A percentile compares a stretch with the other conserved stretches of the same genome.
These are phyloP conservation scores for Sarcophaga variegata DNA, from an alignment of 2,888 invertebrate genomes.

Conservation along the genomic window DNA sequence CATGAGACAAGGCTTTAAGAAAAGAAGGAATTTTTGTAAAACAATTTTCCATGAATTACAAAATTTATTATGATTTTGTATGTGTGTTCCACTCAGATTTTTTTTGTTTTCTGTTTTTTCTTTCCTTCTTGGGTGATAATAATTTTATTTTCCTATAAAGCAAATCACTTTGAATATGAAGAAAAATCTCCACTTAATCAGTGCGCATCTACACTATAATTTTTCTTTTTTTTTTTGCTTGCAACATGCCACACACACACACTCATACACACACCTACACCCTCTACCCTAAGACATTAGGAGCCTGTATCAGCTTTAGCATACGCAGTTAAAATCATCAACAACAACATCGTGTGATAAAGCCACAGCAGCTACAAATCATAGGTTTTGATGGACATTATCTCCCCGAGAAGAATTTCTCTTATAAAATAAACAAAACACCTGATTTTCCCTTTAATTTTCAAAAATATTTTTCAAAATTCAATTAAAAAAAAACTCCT, in stretches of 20 bases:
- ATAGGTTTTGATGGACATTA: background rate
- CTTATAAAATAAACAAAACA: background rate
- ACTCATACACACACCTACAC: background rate
- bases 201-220: constrained; percentile 66
- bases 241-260: constrained; percentile 25
- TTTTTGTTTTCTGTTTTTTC: background rate
- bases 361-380: constrained; percentile 15
- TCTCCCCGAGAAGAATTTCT: too few species aligned
- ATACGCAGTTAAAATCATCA: background rate
- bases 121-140: constrained; percentile 41
- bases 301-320: background rate
- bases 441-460: too few species aligned
- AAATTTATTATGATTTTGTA: constrained; percentile 43
- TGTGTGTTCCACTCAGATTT: background rate
- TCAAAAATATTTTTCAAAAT: background rate
- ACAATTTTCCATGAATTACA: background rate
- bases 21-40: background rate
- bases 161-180: constrained; percentile 49
- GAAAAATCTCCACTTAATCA: constrained; percentile 64
- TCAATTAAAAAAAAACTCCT: constrained; percentile 1
- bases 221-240: constrained; percentile 9
- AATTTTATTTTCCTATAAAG: constrained; percentile 60
- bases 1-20: background rate
- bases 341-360: background rate
- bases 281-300: background rate